Percentiles rank a stretch among this genome's conserved stretches.
phyloP scores from a whole-genome alignment of 2,113 vertebrate genomes.

The Dendropsophus ebraccatus region DNA sequence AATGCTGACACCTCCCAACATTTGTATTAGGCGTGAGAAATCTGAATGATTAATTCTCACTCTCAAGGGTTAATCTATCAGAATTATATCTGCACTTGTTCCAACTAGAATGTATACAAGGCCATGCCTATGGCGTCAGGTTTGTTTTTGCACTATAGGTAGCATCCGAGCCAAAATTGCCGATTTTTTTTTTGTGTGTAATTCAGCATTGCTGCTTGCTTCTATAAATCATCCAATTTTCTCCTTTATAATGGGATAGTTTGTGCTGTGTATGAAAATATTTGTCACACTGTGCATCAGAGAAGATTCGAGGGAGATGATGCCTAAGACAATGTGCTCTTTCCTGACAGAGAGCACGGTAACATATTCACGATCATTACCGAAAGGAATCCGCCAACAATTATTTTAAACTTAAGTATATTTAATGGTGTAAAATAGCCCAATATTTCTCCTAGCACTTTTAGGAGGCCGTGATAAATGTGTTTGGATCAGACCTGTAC shows the following conservation, averaged over 20 bases:
- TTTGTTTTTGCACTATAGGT: neutral
- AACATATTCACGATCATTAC: slow-evolving; percentile 25
- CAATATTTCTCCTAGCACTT: slow-evolving; percentile 18
- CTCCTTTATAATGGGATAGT: slow-evolving; percentile 30
- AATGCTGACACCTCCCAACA: neutral
- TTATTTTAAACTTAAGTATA: slow-evolving; percentile 24
- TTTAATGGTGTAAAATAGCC: slow-evolving; percentile 36
- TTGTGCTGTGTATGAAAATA: slow-evolving; percentile 31
- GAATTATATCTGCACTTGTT: neutral
- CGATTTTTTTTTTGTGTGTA: neutral
- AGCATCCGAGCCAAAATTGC: neutral
- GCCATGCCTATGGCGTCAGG: neutral
- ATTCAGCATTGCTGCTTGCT: neutral
- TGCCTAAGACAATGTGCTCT: neutral
- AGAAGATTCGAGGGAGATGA: slow-evolving; percentile 11
- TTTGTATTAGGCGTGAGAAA: neutral
- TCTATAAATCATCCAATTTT: slow-evolving; percentile 22
- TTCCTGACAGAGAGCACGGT: neutral
- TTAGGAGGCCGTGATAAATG: slow-evolving; percentile 24
- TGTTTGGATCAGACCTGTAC: neutral
- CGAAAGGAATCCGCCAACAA: slow-evolving; percentile 4
- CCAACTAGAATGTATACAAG: neutral
- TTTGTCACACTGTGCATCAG: slow-evolving; percentile 39
- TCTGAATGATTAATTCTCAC: neutral
- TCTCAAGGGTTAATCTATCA: neutral